These are phyloP conservation scores for Cylindroiulus punctatus DNA, from an alignment of 2,888 invertebrate species.

Conservation along the genomic window DNA sequence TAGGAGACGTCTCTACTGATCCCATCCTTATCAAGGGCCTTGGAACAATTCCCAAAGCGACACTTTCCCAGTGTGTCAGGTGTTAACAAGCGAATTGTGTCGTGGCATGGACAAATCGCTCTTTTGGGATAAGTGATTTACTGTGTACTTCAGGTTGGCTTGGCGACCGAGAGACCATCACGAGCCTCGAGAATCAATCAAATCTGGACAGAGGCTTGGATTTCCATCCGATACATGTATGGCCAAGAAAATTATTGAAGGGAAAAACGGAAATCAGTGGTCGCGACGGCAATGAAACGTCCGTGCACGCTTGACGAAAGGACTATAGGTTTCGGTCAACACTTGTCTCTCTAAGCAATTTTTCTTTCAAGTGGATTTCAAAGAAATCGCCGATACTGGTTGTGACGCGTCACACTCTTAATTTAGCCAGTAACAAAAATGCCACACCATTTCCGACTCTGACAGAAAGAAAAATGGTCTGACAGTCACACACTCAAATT, in stretches of 20 bases:
- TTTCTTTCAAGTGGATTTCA: constrained; percentile 43
- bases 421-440: constrained; percentile 1
- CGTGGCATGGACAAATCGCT: constrained; percentile 51
- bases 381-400: constrained; percentile 12
- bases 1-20: background rate
- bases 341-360: background rate
- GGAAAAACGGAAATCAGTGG: constrained; percentile 43
- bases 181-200: constrained; percentile 50
- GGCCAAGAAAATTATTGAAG: constrained; percentile 39
- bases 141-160: constrained; percentile 45
- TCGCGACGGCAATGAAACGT: constrained; percentile 11
- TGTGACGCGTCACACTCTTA: background rate
- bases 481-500: background rate
- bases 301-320: constrained; percentile 14
- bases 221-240: background rate
- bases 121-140: constrained; percentile 54
- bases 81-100: constrained; percentile 28
- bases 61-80: constrained; percentile 27
- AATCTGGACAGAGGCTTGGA: constrained; percentile 52
- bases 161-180: constrained; percentile 47
- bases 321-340: constrained; percentile 43
- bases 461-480: constrained; percentile 36
- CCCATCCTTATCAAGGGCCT: constrained; percentile 28
- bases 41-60: background rate
- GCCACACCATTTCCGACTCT: constrained; percentile 40